Base-by-base conservation (phyloP, 2,113 vertebrate genomes). In the Muntiacus reevesi region DNA sequence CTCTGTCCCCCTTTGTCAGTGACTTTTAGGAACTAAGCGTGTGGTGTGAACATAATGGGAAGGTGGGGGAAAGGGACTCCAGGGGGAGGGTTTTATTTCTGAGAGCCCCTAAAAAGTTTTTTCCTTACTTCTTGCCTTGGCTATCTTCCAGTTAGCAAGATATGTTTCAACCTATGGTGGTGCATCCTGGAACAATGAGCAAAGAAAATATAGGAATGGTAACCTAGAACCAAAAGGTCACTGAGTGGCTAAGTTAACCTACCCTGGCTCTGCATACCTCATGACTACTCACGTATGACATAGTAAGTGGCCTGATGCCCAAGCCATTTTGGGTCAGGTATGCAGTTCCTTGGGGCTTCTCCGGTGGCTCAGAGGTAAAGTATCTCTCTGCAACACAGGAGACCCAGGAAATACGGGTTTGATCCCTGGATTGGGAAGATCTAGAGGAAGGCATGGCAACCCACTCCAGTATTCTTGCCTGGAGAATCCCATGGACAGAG, bases 301-400 rank as follows among this genome's bases (percentile, higher is more conserved):
- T 27, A 74, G 62, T 50, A 79, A 82, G 59, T 71, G 45, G 23
- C 25, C 71, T 60, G 2, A 81, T 50, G 27, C n/a, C 79, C 52
- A 81, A 92, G 83, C 25, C 67, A 89, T 74, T 83, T 36, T n/a
- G 27, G 91, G 54, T 90, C 55, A 87, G 40, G 5, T 87, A n/a
- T 71, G 92, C 74, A 86, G 27, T 78, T 78, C 40, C 43, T 47
- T 78, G 36, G 19, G n/a, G 19, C 64, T 71, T 71, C 64, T 36
- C n/a, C 4, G 1, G n/a, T 71, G 64, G 19, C n/a, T 71, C n/a
- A 12, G n/a, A 36, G 64, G 64, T 21, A 71, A 71, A 71, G n/a
- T 36, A 6, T 36, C n/a, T 55, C 54, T 71, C 64, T 71, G n/a
- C n/a, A 71, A 3, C 0, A 4, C 64, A 71, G 64, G 64, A 36